Conservation (phyloP, 2,888 invertebrate genomes). For the Noctua pronuba region DNA sequence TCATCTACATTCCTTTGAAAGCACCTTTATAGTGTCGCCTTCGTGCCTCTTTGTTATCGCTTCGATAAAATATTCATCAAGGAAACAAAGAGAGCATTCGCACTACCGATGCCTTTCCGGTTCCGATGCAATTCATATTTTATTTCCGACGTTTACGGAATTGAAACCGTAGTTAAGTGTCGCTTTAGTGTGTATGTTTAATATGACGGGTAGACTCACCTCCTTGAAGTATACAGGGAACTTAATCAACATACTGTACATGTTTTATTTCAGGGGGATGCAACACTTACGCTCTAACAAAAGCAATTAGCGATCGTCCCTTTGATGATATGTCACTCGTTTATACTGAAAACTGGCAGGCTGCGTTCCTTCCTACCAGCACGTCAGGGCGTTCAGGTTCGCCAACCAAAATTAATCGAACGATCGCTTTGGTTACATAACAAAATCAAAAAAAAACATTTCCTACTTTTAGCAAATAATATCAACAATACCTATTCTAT, state of each 20-base stretch:
- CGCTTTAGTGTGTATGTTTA: not conserved
- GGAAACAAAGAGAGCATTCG: conserved; percentile 42
- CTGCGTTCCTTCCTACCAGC: not conserved
- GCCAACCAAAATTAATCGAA: not conserved
- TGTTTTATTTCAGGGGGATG: too few species aligned
- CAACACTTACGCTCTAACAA: too few species aligned
- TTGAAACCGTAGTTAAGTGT: not conserved
- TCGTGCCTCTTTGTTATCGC: conserved; percentile 42
- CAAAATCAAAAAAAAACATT: not conserved
- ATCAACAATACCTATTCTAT: not conserved
- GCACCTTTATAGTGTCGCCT: conserved; percentile 13
- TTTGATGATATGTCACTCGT: not conserved
- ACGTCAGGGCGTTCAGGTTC: not conserved
- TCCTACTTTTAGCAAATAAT: not conserved
- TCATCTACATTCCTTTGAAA: conserved; percentile 27
- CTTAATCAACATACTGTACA: too few species aligned
- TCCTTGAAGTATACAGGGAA: too few species aligned
- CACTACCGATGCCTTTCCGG: conserved; percentile 40
- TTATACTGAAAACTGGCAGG: not conserved
- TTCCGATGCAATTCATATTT: conserved; percentile 53
- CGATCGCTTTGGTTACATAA: not conserved
- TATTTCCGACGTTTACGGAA: conserved; percentile 24
- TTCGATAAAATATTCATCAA: conserved; percentile 54
- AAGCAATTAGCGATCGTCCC: too few species aligned
- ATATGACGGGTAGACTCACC: too few species aligned